Evolutionary conservation across 2,797 vertebrate species (phyloP), one percentile per base, ranked within the genome.

Genomic region (Chanos chanos): DNA sequence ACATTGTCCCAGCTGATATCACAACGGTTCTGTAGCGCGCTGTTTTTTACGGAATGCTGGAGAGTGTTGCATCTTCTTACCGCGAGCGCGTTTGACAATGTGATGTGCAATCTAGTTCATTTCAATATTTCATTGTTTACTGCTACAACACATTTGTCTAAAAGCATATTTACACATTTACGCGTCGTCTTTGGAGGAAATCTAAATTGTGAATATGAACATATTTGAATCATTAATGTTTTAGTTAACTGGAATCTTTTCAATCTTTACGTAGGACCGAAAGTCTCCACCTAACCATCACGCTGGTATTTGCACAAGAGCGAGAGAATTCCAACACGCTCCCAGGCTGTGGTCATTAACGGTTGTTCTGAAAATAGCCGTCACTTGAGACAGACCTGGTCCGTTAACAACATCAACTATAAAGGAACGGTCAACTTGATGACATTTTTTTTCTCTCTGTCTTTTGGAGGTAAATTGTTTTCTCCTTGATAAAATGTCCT

Each of bases 21-120:
- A 40, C 27, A 12, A 30, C 59, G 19, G 43, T 45, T 27, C 48
- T 39, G 48, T 18, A 21, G 48, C 53, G 24, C 18, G 27, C 37
- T n/a, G 39, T 22, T 15, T 52, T 12, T 53, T 9, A 13, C 24
- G 22, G 16, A 52, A 10, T 16, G 7, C 16, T 5, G 6, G 37
- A 12, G 16, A 41, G 31, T 7, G 44, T 50, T 30, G 22, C 34
- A 15, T 36, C 13, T 4, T n/a, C 21, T 71, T 49, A 44, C 52
- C 18, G 25, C 55, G 9, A 52, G 55, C 27, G 44, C 9, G 31
- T 68, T 68, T 43, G 54, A n/a, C n/a, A n/a, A n/a, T n/a, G n/a
- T n/a, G n/a, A n/a, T n/a, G n/a, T n/a, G n/a, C n/a, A n/a, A n/a
- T n/a, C n/a, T n/a, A n/a, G n/a, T 10, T 48, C 10, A 24, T 19